These are phyloP conservation scores for Cataglyphis livida DNA, from an alignment of 2,888 invertebrate genomes.

Conservation along the genomic window DNA sequence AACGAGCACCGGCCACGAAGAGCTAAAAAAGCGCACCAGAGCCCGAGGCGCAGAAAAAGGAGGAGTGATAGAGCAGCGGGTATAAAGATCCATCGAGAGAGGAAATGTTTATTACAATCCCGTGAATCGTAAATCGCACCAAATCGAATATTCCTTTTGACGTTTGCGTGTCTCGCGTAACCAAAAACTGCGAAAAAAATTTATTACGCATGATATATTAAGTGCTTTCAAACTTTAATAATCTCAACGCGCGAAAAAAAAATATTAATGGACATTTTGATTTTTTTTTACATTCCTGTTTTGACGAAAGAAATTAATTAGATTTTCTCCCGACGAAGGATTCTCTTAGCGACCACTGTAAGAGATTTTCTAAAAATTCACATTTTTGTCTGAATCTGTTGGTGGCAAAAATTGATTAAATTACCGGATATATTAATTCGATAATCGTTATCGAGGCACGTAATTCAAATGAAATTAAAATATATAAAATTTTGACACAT, in stretches of 20 bases:
- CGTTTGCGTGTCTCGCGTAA: background rate
- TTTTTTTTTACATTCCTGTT: background rate
- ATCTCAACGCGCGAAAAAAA: background rate
- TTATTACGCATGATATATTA: background rate
- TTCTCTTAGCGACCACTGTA: constrained; percentile 24
- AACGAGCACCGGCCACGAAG: constrained; percentile 57
- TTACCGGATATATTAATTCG: background rate
- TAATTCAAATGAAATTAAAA: background rate
- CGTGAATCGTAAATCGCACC: constrained; percentile 33
- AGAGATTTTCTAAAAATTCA: too few species aligned
- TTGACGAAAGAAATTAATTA: background rate
- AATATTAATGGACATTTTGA: background rate
- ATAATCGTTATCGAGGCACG: background rate
- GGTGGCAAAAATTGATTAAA: background rate
- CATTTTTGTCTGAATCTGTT: background rate
- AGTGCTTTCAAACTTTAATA: background rate
- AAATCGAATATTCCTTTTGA: background rate
- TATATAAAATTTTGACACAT: background rate
- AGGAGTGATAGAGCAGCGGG: constrained; percentile 49
- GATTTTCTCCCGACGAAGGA: constrained; percentile 22
- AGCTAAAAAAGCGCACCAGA: constrained; percentile 52
- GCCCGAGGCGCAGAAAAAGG: constrained; percentile 50
- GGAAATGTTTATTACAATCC: constrained; percentile 50
- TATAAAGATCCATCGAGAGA: constrained; percentile 35
- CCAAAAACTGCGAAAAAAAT: background rate